Evolutionary conservation across 2,888 invertebrate genomes (phyloP).

Genomic region (Stenodera caucasica): DNA sequence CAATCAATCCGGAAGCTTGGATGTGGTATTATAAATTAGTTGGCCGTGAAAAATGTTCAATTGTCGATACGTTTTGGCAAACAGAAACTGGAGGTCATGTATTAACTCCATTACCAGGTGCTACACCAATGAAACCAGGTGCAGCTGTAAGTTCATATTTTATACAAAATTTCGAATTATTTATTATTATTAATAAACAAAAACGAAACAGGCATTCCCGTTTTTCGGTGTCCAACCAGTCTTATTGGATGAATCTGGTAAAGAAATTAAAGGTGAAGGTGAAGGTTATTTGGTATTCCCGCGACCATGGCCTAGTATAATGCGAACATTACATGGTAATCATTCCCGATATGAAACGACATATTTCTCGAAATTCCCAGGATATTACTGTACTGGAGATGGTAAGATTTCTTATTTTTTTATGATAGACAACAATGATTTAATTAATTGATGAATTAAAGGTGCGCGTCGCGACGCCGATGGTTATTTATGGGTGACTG

Average conservation of each 20-base stretch:
- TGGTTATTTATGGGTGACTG: slow-evolving; percentile 95
- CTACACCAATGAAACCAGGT: slow-evolving; percentile 96
- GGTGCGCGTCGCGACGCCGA: slow-evolving; percentile 90
- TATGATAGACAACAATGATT: slow-evolving; percentile 5
- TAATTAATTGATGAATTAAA: slow-evolving; percentile 49
- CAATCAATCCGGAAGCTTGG: slow-evolving; percentile 99
- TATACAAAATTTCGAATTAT: neutral
- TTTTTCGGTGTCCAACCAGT: slow-evolving; percentile 96
- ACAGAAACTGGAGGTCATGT: slow-evolving; percentile 99
- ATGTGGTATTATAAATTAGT: slow-evolving; percentile 88
- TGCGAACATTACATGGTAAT: slow-evolving; percentile 91
- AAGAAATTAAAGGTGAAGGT: slow-evolving; percentile 81
- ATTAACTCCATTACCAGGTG: slow-evolving; percentile 92
- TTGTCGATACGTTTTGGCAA: slow-evolving; percentile 99
- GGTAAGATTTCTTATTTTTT: slow-evolving; percentile 62
- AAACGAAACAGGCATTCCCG: slow-evolving; percentile 74
- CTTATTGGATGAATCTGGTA: slow-evolving; percentile 85
- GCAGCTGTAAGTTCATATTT: slow-evolving; percentile 81
- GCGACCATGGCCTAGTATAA: slow-evolving; percentile 97
- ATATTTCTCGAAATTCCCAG: slow-evolving; percentile 95
- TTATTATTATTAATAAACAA: neutral
- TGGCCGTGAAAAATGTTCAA: slow-evolving; percentile 81
- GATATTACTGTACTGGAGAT: slow-evolving; percentile 97
- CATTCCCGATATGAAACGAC: slow-evolving; percentile 88
- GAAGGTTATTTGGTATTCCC: slow-evolving; percentile 95